Evolutionary conservation across 2,797 vertebrate genomes (phyloP), one percentile per base, ranked within the genome.

Genomic region (Alcedo quadribrachys): DNA sequence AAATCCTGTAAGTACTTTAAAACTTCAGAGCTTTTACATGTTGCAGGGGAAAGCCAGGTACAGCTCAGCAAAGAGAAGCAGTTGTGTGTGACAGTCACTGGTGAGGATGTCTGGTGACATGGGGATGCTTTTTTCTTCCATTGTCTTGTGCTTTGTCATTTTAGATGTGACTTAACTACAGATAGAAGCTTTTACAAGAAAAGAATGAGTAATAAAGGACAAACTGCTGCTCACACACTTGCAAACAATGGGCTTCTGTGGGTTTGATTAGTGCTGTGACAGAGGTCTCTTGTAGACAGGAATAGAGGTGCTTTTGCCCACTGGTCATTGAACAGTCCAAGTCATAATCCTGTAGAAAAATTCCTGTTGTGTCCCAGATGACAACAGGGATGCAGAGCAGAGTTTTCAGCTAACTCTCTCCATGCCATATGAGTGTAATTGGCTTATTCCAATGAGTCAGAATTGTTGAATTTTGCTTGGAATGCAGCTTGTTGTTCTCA

Each of bases 211-310:
- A 25, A 19, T 11, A 48, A 22, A 19, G 9, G 53, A 27, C 33
- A 19, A 35, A 54, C 45, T 87, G 25, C 45, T 80, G 53, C 18
- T 74, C 22, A 61, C 45, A 45, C 78, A 92, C 42, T 58, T 87
- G 84, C 73, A 43, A 54, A 95, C 86, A 90, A 11, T 65, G 58
- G 84, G 32, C 57, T 66, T 79, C 42, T 90, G 73, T 93, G 90
- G 63, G 17, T 69, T 76, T 86, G 70, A 53, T 7, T 54, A 76
- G 18, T 85, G 63, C 66, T 45, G 13, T 73, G 62, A 93, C 58
- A 91, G 51, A 71, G 76, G 28, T 83, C 60, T 92, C 69, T 87
- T 92, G 66, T 79, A 55, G 69, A 65, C 24, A 70, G 61, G 32
- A 81, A 51, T 58, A 80, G 46, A 69, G 40, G 58, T 80, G 33